Evolutionary conservation across 2,888 invertebrate genomes (phyloP).

Genomic region (Parthenolecanium corni): DNA sequence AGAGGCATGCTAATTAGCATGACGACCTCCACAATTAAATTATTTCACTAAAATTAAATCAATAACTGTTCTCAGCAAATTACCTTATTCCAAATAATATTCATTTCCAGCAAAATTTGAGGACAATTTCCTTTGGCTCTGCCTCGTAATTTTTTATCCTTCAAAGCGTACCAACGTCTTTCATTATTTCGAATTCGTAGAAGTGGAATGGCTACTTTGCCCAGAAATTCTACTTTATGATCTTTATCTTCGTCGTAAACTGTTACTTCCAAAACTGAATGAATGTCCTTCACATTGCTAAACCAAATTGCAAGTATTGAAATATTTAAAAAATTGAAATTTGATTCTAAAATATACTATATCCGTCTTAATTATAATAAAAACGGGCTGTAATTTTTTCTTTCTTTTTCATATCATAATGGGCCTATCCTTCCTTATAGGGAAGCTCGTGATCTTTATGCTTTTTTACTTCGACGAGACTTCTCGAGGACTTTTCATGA

Average conservation of each 20-base stretch:
- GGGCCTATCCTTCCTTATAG: too few relatives aligned
- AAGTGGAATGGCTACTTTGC: slow-evolving; percentile 79
- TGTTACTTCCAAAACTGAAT: slow-evolving; percentile 84
- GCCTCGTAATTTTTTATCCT: slow-evolving; percentile 83
- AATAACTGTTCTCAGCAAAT: too few relatives aligned
- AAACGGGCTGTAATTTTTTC: background rate
- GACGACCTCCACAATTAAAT: too few relatives aligned
- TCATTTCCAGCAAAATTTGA: slow-evolving; percentile 83
- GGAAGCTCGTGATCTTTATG: too few relatives aligned
- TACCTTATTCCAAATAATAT: slow-evolving; percentile 82
- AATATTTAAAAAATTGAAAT: background rate
- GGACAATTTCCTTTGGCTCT: slow-evolving; percentile 86
- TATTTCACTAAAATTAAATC: too few relatives aligned
- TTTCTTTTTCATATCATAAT: too few relatives aligned
- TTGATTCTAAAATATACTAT: background rate
- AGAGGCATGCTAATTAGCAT: too few relatives aligned
- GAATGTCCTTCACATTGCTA: slow-evolving; percentile 89
- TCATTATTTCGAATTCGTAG: slow-evolving; percentile 77
- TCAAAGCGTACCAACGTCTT: slow-evolving; percentile 89
- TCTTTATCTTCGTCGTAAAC: slow-evolving; percentile 97
- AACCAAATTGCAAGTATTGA: slow-evolving; percentile 34
- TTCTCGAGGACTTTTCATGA: too few relatives aligned
- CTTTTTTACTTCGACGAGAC: too few relatives aligned
- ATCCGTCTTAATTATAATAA: background rate
- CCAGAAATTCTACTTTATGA: slow-evolving; percentile 95